Percentiles rank a stretch among this genome's conserved stretches.
Conservation (phyloP, 2,113 vertebrate species). For the Acinonyx jubatus region DNA sequence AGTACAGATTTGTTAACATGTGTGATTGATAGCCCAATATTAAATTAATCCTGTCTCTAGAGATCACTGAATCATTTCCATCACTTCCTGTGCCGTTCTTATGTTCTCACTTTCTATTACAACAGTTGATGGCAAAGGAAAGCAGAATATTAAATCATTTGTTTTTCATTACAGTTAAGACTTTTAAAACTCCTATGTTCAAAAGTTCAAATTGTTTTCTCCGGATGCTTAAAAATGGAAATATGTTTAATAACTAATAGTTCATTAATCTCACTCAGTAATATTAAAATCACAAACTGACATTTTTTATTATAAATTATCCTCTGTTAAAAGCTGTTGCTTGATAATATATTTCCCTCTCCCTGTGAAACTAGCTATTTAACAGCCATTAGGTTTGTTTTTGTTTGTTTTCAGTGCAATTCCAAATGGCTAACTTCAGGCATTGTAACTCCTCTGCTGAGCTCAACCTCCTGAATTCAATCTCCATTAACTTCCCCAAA, state of each 20-base stretch:
- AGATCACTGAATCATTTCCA: not conserved
- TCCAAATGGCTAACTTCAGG: conserved; percentile 58
- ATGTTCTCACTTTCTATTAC: not conserved
- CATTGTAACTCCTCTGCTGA: not conserved
- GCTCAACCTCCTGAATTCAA: conserved; percentile 34
- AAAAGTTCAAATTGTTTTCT: conserved; percentile 48
- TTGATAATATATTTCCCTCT: conserved; percentile 61
- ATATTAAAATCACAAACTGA: conserved; percentile 35
- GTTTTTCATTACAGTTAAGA: conserved; percentile 23
- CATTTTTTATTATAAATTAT: conserved; percentile 63
- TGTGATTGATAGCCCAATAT: not conserved
- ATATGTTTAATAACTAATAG: conserved; percentile 43
- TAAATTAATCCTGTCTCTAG: not conserved
- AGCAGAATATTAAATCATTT: conserved; percentile 26
- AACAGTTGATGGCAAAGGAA: not conserved
- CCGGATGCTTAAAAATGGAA: conserved; percentile 25
- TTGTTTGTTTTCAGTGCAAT: conserved; percentile 67
- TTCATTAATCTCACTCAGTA: conserved; percentile 43
- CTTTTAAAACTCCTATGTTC: not conserved
- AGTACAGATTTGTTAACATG: not conserved
- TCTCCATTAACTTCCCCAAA: conserved; percentile 10
- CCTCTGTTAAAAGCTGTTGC: conserved; percentile 50
- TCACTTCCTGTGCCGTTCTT: not conserved
- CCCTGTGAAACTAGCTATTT: conserved; percentile 66
- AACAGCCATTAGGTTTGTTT: conserved; percentile 63